These are phyloP conservation scores for Cremastinae sp. DNA, from an alignment of 2,888 invertebrate genomes.

Conservation along the genomic window DNA sequence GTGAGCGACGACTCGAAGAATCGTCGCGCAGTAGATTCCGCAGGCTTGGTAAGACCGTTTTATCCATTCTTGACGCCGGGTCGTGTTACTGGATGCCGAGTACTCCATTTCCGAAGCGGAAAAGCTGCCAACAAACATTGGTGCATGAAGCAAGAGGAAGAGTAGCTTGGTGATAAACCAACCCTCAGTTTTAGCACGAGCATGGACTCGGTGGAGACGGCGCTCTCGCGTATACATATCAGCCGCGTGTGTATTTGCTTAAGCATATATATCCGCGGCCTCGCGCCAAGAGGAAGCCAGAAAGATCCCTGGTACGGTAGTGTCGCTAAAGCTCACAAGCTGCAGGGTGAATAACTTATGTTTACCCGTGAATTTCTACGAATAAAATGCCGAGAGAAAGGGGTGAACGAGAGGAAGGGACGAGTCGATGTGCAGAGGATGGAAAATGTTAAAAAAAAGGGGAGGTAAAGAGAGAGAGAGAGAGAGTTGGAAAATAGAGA, in stretches of 20 bases:
- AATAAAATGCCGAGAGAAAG: constrained; percentile 33
- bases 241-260: constrained; percentile 72
- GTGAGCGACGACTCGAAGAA: not conserved
- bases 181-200: constrained; percentile 7
- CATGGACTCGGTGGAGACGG: constrained; percentile 23
- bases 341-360: constrained; percentile 76
- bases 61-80: constrained; percentile 22
- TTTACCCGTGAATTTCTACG: constrained; percentile 70
- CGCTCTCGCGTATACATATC: constrained; percentile 72
- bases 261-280: constrained; percentile 66
- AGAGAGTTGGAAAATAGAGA: no score
- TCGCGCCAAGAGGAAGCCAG: constrained; percentile 49
- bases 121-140: constrained; percentile 13
- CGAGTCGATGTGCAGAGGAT: constrained; percentile 31
- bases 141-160: no score
- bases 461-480: not conserved
- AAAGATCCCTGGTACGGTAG: constrained; percentile 13
- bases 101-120: constrained; percentile 44
- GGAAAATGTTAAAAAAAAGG: constrained; percentile 26
- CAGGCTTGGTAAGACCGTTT: not conserved
- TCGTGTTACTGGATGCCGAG: not conserved
- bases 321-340: constrained; percentile 47
- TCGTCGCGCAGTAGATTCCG: not conserved
- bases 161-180: no score
- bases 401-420: constrained; percentile 4